Conservation (phyloP, 2,797 vertebrate genomes). For the Tachyglossus aculeatus region DNA sequence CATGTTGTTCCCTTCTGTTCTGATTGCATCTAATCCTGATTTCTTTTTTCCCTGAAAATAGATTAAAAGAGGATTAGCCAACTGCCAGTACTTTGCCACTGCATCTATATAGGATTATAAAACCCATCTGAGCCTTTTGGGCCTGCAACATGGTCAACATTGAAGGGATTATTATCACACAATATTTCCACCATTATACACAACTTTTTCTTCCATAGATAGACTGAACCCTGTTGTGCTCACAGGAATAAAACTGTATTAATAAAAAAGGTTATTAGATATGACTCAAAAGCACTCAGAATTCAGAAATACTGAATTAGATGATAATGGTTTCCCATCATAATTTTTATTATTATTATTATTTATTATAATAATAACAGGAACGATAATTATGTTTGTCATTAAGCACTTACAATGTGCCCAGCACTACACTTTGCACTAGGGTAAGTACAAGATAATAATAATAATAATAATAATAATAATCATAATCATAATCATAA, state of each 20-base stretch:
- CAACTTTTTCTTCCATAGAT: not conserved
- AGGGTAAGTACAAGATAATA: too few relatives aligned
- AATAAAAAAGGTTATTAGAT: not conserved
- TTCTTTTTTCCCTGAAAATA: slow-evolving; percentile 26
- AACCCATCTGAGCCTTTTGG: not conserved
- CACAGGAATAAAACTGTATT: slow-evolving; percentile 2
- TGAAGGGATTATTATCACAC: slow-evolving; percentile 9
- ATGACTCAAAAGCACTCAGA: not conserved
- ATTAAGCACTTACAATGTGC: too few relatives aligned
- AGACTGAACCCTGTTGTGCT: not conserved
- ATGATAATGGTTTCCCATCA: not conserved
- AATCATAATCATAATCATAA: too few relatives aligned
- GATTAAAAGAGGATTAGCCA: slow-evolving; percentile 51
- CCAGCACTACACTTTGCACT: too few relatives aligned
- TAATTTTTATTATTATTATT: slow-evolving; percentile 21
- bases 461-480: too few relatives aligned
- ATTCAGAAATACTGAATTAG: not conserved
- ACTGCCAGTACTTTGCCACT: slow-evolving; percentile 32
- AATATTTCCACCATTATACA: slow-evolving; percentile 13
- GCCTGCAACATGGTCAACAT: slow-evolving; percentile 27
- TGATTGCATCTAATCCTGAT: slow-evolving; percentile 34
- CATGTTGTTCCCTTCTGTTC: slow-evolving; percentile 19
- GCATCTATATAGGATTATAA: slow-evolving; percentile 28
- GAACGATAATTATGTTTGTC: too few relatives aligned
- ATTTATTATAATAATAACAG: too few relatives aligned